A percentile compares a stretch with the other conserved stretches of the same genome.
Conservation (phyloP, 2,113 vertebrate species). For the Halcyon senegalensis region DNA sequence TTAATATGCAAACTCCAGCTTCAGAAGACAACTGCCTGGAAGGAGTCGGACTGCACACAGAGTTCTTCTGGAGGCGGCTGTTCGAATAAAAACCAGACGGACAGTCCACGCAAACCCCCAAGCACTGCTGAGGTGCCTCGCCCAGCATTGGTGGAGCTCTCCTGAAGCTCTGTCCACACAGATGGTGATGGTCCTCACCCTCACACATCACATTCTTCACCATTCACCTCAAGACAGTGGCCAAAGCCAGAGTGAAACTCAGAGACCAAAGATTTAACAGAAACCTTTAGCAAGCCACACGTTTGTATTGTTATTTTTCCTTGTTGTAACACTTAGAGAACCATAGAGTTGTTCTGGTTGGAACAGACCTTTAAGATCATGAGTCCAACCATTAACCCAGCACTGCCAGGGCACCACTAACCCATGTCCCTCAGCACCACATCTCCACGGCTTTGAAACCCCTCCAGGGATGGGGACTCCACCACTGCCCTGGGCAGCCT, state of each 20-base stretch:
- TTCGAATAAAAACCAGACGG: neutral
- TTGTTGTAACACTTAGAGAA: neutral
- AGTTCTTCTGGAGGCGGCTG: neutral
- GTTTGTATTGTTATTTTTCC: neutral
- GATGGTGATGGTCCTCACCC: accelerated
- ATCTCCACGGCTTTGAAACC: no score
- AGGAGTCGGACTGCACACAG: neutral
- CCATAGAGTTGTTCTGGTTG: no score
- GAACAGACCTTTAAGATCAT: no score
- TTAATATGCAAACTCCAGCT: neutral
- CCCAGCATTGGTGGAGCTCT: accelerated
- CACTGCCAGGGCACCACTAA: no score
- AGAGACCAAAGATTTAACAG: neutral
- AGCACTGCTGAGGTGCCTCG: neutral
- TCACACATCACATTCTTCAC: neutral
- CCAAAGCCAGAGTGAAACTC: neutral
- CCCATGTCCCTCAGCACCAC: no score
- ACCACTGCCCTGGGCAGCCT: no score
- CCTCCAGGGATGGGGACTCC: no score
- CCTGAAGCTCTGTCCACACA: accelerated
- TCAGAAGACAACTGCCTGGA: neutral
- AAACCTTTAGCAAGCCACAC: neutral
- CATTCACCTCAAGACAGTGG: neutral
- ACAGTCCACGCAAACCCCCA: neutral
- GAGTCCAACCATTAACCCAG: no score